Conservation (phyloP, 2,888 invertebrate species). For the Dynastes grantii region DNA sequence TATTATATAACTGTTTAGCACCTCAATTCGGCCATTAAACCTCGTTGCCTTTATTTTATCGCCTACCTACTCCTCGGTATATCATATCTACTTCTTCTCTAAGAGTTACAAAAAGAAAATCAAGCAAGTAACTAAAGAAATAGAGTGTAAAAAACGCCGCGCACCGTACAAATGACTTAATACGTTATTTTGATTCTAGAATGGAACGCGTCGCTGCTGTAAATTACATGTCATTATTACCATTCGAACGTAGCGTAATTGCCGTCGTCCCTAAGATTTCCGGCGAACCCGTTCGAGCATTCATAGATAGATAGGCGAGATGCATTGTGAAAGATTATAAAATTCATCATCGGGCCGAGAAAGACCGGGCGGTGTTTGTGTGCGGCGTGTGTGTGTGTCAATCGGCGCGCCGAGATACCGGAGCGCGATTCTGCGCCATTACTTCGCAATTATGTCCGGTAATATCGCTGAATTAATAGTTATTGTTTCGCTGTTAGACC, state of each 20-base stretch:
- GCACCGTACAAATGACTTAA: conserved; percentile 15
- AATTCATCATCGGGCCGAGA: conserved; percentile 13
- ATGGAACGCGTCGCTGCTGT: conserved; percentile 4
- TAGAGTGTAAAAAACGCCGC: not conserved
- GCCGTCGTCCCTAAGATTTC: conserved; percentile 12
- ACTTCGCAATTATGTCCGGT: conserved; percentile 16
- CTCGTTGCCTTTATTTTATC: too few species aligned
- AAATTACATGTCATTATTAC: conserved; percentile 25
- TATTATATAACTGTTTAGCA: conserved; percentile 20
- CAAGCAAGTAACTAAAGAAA: not conserved
- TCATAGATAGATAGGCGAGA: not conserved
- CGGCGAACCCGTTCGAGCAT: not conserved
- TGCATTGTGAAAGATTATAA: not conserved
- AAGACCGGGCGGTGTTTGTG: not conserved
- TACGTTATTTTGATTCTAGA: conserved; percentile 27
- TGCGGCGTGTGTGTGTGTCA: not conserved
- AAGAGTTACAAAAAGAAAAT: too few species aligned
- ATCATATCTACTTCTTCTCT: too few species aligned
- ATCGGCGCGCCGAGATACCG: not conserved
- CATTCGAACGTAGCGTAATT: conserved; percentile 18
- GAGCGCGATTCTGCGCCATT: not conserved
- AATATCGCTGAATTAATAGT: conserved; percentile 27
- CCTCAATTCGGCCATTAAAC: not conserved
- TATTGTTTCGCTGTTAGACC: conserved; percentile 3
- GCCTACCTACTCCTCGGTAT: too few species aligned